Percentiles rank a stretch among this genome's conserved stretches.
These are phyloP conservation scores for Rhamnusium bicolor DNA, from an alignment of 2,888 invertebrate species.

Conservation along the genomic window DNA sequence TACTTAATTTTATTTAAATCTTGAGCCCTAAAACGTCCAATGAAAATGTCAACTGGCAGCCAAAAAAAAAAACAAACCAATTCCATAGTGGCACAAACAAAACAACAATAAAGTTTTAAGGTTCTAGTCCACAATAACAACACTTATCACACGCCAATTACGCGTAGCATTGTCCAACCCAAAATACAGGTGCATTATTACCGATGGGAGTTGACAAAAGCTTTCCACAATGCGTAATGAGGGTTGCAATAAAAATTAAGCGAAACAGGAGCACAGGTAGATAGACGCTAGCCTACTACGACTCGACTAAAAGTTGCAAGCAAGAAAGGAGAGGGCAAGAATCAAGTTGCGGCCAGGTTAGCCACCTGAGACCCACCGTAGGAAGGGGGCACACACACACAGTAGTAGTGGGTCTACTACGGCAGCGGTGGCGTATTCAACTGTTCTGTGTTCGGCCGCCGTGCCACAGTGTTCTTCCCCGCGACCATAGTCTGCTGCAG, in stretches of 20 bases:
- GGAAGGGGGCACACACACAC: slow-evolving; percentile 55
- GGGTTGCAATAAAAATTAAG: slow-evolving; percentile 31
- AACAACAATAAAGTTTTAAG: slow-evolving; percentile 29
- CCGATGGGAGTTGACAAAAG: slow-evolving; percentile 26
- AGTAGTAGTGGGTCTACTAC: slow-evolving; percentile 66
- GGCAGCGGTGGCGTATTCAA: slow-evolving; percentile 69
- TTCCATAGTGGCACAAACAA: slow-evolving; percentile 44
- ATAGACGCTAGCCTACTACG: slow-evolving; percentile 37
- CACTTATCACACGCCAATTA: slow-evolving; percentile 23
- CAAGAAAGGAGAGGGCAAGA: slow-evolving; percentile 45
- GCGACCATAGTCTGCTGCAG: slow-evolving; percentile 28
- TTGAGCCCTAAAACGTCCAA: not conserved
- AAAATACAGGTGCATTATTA: slow-evolving; percentile 37
- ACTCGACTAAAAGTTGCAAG: slow-evolving; percentile 40
- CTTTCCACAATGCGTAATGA: slow-evolving; percentile 24
- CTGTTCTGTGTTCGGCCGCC: slow-evolving; percentile 64
- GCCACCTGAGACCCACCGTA: slow-evolving; percentile 54
- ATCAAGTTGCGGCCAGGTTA: slow-evolving; percentile 52
- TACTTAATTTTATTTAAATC: not conserved
- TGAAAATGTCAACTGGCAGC: slow-evolving; percentile 5
- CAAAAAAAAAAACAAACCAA: slow-evolving; percentile 34
- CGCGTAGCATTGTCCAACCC: slow-evolving; percentile 32
- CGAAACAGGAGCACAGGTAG: slow-evolving; percentile 41
- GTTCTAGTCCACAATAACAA: slow-evolving; percentile 26
- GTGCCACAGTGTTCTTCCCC: slow-evolving; percentile 51